A percentile compares a stretch with the other conserved stretches of the same genome.
Evolutionary conservation across 2,797 vertebrate species (phyloP).

Genomic region (Phalloptychus januarius): DNA sequence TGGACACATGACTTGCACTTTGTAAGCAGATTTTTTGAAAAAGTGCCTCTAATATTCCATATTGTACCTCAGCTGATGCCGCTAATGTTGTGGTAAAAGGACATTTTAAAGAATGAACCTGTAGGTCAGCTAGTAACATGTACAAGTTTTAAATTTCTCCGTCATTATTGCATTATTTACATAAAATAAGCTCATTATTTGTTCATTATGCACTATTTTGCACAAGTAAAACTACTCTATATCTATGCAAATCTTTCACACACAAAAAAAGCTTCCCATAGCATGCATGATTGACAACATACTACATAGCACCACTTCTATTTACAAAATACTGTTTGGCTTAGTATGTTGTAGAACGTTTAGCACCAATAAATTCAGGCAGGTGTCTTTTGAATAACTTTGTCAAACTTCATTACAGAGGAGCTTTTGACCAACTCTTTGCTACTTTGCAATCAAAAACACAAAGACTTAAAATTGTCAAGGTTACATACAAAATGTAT

Average conservation of each 20-base stretch:
- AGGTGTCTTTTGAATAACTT: neutral
- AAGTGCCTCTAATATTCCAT: constrained; percentile 2
- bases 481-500: neutral
- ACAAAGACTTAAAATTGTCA: neutral
- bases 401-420: neutral
- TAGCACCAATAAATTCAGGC: neutral
- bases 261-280: neutral
- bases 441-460: neutral
- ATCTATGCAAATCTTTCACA: neutral
- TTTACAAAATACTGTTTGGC: neutral
- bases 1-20: neutral
- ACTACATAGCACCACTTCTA: neutral
- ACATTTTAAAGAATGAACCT: constrained; percentile 1
- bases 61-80: constrained; percentile 22
- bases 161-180: neutral
- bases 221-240: neutral
- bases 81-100: neutral
- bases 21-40: neutral
- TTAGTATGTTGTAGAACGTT: neutral
- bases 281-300: neutral
- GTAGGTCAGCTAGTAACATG: neutral
- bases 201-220: neutral
- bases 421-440: neutral
- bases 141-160: neutral
- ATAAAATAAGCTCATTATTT: neutral